Conservation (phyloP, 2,113 vertebrate species). For the Sander vitreus region DNA sequence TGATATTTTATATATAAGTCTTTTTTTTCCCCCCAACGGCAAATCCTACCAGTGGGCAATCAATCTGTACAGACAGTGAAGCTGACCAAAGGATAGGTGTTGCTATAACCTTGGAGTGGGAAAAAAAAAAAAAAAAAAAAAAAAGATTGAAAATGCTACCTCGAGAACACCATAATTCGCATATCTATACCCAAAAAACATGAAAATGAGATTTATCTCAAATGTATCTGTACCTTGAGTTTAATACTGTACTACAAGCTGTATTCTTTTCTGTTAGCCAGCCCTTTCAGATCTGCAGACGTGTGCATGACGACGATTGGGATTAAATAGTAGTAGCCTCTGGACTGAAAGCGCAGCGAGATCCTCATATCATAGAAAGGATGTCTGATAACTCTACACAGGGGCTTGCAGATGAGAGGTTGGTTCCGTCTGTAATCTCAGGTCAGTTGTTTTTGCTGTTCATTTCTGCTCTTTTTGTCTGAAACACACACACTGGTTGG, state of each 20-base stretch:
- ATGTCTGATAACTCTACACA: constrained; percentile 22
- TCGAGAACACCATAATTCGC: constrained; percentile 41
- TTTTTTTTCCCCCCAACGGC: neutral
- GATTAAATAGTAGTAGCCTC: constrained; percentile 69
- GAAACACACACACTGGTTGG: constrained; percentile 18
- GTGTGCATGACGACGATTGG: constrained; percentile 13
- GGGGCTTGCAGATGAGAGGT: constrained; percentile 37
- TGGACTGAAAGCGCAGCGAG: constrained; percentile 42
- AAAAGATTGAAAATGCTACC: constrained; percentile 54
- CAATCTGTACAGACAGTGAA: constrained; percentile 28
- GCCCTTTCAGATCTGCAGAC: constrained; percentile 41
- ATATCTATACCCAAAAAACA: constrained; percentile 42
- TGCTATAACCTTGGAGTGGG: constrained; percentile 4
- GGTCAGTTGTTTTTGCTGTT: constrained; percentile 26
- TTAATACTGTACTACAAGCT: constrained; percentile 57
- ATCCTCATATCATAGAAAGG: constrained; percentile 38
- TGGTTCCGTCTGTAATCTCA: constrained; percentile 18
- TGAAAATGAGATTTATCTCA: constrained; percentile 38
- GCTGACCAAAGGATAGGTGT: constrained; percentile 18
- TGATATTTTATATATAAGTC: constrained; percentile 11
- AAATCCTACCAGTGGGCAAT: constrained; percentile 6
- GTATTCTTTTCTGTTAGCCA: constrained; percentile 28
- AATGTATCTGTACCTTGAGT: constrained; percentile 65
- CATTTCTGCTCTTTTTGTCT: constrained; percentile 23
- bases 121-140: neutral